Evolutionary conservation across 1,140 invertebrate genomes (phyloP).

Genomic region (Hestina assimilis): DNA sequence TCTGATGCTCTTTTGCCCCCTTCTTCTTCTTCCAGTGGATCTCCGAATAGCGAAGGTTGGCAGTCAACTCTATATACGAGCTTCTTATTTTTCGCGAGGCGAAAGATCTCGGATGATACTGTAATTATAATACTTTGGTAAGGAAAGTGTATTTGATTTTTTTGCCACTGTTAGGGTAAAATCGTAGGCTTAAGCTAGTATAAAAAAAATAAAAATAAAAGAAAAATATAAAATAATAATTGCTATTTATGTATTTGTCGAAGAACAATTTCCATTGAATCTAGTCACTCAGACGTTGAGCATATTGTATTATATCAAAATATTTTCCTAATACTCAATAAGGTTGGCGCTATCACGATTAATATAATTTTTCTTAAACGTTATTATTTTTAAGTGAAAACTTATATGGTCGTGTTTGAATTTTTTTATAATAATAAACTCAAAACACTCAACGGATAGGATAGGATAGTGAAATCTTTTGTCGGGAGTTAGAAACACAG

Average conservation of each 20-base stretch:
- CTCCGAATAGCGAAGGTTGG: too few relatives aligned
- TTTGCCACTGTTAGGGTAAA: too few relatives aligned
- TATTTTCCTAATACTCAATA: slow-evolving; percentile 11
- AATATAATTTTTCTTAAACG: not conserved
- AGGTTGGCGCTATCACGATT: not conserved
- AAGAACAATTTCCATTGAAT: slow-evolving; percentile 10
- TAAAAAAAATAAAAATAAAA: not conserved
- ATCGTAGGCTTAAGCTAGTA: too few relatives aligned
- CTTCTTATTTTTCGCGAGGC: not conserved
- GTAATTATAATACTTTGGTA: not conserved
- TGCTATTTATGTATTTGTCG: too few relatives aligned
- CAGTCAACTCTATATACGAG: not conserved
- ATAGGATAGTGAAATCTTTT: too few relatives aligned
- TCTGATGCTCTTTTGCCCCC: too few relatives aligned
- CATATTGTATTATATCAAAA: slow-evolving; percentile 14
- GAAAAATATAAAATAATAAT: slow-evolving; percentile 5
- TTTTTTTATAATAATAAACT: too few relatives aligned
- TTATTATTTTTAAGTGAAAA: not conserved
- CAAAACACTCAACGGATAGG: too few relatives aligned
- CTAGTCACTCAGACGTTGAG: slow-evolving; percentile 4
- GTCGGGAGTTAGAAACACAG: too few relatives aligned
- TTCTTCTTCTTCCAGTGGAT: too few relatives aligned
- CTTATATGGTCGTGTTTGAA: not conserved
- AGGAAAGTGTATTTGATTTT: not conserved
- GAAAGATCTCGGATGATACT: too few relatives aligned